Conservation (phyloP, 2,797 vertebrate genomes). For the Mico argentatus region DNA sequence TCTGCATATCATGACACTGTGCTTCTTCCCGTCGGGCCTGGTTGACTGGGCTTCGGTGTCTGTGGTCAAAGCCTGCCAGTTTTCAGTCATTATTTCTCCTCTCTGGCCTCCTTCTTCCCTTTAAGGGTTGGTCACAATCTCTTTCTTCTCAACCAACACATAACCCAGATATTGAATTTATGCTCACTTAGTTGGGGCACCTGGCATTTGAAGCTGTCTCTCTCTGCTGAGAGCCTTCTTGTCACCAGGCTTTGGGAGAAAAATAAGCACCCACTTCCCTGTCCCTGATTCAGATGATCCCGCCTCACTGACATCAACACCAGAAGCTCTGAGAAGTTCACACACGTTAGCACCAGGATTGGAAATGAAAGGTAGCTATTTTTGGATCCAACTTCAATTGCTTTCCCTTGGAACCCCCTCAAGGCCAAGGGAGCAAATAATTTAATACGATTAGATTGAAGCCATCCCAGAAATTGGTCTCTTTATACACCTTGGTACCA, state of each 20-base stretch:
- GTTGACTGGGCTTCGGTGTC: not conserved
- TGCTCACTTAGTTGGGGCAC: not conserved
- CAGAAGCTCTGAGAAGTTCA: slow-evolving; percentile 55
- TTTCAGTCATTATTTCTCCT: not conserved
- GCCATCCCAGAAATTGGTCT: slow-evolving; percentile 83
- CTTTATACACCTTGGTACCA: slow-evolving; percentile 84
- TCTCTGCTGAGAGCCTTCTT: not conserved
- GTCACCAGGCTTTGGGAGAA: not conserved
- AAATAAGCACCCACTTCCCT: not conserved
- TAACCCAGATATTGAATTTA: not conserved
- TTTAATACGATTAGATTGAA: slow-evolving; percentile 81
- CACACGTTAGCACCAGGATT: slow-evolving; percentile 64
- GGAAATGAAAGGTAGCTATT: slow-evolving; percentile 78
- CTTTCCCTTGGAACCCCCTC: slow-evolving; percentile 81
- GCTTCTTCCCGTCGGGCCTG: not conserved
- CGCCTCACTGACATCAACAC: not conserved
- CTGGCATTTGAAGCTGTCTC: not conserved
- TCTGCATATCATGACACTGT: fast-evolving
- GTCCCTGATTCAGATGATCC: not conserved
- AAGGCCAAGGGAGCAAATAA: slow-evolving; percentile 84
- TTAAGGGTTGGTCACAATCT: not conserved
- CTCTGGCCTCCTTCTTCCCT: not conserved
- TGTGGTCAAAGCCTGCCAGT: not conserved
- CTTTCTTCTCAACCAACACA: not conserved
- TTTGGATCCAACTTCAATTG: slow-evolving; percentile 84